Evolutionary conservation across 1,140 invertebrate genomes (phyloP).

Genomic region (Ctenoplectra terminalis): DNA sequence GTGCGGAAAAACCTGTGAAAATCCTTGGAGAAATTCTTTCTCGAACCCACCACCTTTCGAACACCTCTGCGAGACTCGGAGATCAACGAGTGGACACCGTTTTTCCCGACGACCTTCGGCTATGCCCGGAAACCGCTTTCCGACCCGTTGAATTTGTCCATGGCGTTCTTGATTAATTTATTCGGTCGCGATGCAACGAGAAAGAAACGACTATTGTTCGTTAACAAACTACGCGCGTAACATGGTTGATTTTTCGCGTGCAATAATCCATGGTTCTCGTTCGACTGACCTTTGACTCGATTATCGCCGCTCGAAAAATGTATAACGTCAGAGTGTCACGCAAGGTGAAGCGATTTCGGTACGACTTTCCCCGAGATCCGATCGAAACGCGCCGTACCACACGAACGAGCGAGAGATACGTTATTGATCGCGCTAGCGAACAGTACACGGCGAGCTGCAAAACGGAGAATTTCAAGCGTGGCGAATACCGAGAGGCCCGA

Average conservation of each 20-base stretch:
- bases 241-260: background rate
- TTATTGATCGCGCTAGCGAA: slow-evolving; percentile 58
- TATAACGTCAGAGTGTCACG: background rate
- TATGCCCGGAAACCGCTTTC: background rate
- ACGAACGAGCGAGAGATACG: slow-evolving; percentile 44
- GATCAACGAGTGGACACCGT: background rate
- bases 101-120: background rate
- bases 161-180: background rate
- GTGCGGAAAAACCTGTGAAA: slow-evolving; percentile 35
- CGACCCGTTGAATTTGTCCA: background rate
- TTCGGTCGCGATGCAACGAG: background rate
- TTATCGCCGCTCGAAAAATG: background rate
- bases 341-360: background rate
- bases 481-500: background rate
- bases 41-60: background rate
- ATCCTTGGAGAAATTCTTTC: slow-evolving; percentile 29
- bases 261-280: background rate
- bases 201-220: background rate
- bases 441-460: slow-evolving; percentile 23
- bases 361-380: background rate
- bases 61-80: background rate
- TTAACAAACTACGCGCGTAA: background rate
- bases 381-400: slow-evolving; percentile 17
- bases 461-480: slow-evolving; percentile 5
- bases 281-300: background rate